Evolutionary conservation across 2,797 vertebrate genomes (phyloP).

Genomic region (Helostoma temminkii): DNA sequence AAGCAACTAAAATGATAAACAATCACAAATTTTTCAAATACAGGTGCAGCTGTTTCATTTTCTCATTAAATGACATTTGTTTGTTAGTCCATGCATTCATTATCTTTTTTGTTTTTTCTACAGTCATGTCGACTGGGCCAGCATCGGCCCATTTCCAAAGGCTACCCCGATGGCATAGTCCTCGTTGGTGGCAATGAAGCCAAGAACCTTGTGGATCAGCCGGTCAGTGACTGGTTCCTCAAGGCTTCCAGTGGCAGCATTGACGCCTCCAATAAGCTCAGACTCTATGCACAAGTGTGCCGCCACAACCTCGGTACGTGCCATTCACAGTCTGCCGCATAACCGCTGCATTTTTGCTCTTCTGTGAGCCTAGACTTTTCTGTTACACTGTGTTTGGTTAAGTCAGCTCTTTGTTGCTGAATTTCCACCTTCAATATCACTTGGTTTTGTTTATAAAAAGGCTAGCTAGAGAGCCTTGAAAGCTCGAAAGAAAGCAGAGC

Average conservation of each 20-base stretch:
- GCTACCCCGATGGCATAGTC: slow-evolving; percentile 95
- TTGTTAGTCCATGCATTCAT: not conserved
- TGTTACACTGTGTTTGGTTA: not conserved
- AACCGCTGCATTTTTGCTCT: not conserved
- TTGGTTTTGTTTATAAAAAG: slow-evolving; percentile 40
- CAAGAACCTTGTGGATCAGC: slow-evolving; percentile 91
- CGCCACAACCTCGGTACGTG: slow-evolving; percentile 93
- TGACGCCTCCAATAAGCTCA: slow-evolving; percentile 95
- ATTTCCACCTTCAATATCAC: slow-evolving; percentile 26
- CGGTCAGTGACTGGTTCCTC: slow-evolving; percentile 97
- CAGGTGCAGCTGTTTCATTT: too few relatives aligned
- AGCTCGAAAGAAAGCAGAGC: slow-evolving; percentile 32
- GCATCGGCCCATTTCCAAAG: slow-evolving; percentile 96
- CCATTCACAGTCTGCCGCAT: not conserved
- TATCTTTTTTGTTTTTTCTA: slow-evolving; percentile 5
- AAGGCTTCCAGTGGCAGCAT: slow-evolving; percentile 90
- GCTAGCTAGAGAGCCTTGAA: slow-evolving; percentile 38
- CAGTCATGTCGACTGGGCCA: slow-evolving; percentile 97
- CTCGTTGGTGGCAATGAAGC: slow-evolving; percentile 90
- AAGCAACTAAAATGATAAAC: not conserved
- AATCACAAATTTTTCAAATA: too few relatives aligned
- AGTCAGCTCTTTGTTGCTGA: slow-evolving; percentile 18
- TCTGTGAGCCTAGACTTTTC: not conserved
- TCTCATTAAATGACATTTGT: too few relatives aligned
- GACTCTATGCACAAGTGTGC: slow-evolving; percentile 99